These are phyloP conservation scores for Aramus guarauna DNA, from an alignment of 2,113 vertebrate genomes.

Conservation along the genomic window DNA sequence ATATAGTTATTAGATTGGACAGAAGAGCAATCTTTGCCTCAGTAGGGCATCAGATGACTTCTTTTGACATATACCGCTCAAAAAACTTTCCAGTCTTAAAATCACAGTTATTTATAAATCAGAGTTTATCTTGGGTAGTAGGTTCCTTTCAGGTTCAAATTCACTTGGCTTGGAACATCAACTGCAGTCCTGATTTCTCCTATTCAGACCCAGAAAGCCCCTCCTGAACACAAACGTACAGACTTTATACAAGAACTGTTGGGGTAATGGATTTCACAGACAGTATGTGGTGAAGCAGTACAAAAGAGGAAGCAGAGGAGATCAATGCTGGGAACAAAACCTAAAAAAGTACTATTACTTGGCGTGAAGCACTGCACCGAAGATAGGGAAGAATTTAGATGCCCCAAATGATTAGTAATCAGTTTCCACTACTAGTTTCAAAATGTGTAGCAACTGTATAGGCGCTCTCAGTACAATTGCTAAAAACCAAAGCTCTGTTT, in stretches of 20 bases:
- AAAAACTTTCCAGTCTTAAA: not conserved
- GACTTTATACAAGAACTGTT: not conserved
- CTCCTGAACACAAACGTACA: not conserved
- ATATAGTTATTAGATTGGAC: not conserved
- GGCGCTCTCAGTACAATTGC: fast-evolving
- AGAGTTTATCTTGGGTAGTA: not conserved
- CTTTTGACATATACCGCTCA: not conserved
- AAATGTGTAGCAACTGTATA: not conserved
- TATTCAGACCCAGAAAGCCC: not conserved
- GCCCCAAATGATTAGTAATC: not conserved
- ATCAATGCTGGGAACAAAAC: not conserved
- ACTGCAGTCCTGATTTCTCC: not conserved
- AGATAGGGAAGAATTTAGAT: not conserved
- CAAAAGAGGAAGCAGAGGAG: not conserved
- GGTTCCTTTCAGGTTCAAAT: not conserved
- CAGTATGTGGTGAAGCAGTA: not conserved
- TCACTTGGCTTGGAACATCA: not conserved
- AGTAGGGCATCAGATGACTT: not conserved
- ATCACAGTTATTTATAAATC: not conserved
- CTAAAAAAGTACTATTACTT: not conserved
- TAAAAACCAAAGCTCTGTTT: not conserved
- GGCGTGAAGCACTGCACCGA: not conserved
- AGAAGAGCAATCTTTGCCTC: not conserved
- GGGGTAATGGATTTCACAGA: not conserved
- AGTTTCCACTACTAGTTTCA: not conserved